Base-by-base conservation (phyloP, 2,888 invertebrate species). In the Sarcophaga rosellei region DNA sequence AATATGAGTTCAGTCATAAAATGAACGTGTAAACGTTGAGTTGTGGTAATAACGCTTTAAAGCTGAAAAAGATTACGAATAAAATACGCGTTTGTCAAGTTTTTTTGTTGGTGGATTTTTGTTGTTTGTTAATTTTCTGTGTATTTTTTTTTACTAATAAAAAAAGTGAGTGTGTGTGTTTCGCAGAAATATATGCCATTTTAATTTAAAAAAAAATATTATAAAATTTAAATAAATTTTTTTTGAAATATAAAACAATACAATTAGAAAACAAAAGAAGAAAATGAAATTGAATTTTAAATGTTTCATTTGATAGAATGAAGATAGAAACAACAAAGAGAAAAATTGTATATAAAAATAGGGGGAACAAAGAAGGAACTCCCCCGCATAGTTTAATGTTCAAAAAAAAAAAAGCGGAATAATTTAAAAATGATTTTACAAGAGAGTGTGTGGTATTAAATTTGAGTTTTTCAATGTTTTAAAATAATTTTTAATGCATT, bases 31-130 rank as follows among this genome's bases (percentile, higher is more conserved):
- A 74, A 61, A 62, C 21, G 66, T 63, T 74, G 35, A 86, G 86
- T 75, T 70, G 84, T 62, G 59, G 12, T n/a, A 66, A 65, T 25
- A 57, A 21, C 66, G 53, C 61, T 72, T 11, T 66, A 44, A 81
- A n/a, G 44, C 77, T 17, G 66, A 57, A 81, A n/a, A 47, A 77
- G 10, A 47, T 25, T 21, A 12, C 66, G 62, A 57, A 73, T 62
- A 65, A 81, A 81, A 84, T 78, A 86, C 86, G 84, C 84, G 84
- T 86, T 86, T 84, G 81, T 74, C 86, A 65, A 86, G 86, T 86
- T 86, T 63, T 76, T 74, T 61, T 21, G 79, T 77, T 10, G 44
- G 79, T 77, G 11, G 65, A 68, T 62, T 75, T 70, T 69, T 17
- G 45, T 47, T 65, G 65, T 65, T 75, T 66, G 65, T 65, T 35